Conservation (phyloP, 2,888 invertebrate species). For the Synergus umbraculus region DNA sequence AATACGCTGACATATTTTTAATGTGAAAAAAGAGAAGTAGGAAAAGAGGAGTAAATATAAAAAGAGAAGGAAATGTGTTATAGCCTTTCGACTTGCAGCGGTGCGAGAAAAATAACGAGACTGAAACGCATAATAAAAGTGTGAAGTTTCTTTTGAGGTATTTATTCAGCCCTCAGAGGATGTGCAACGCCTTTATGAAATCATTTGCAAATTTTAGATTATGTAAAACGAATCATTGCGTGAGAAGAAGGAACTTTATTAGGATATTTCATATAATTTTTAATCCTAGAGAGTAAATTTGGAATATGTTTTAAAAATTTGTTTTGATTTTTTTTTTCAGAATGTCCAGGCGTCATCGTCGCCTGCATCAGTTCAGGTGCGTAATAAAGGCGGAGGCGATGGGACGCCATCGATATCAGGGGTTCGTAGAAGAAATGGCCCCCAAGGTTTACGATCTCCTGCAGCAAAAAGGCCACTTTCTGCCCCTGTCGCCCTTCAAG, state of each 20-base stretch:
- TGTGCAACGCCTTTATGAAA: constrained; percentile 11
- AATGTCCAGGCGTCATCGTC: constrained; percentile 64
- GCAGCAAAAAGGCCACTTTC: constrained; percentile 90
- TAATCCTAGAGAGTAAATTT: constrained; percentile 1
- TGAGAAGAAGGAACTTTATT: constrained; percentile 8
- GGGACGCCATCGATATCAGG: constrained; percentile 69
- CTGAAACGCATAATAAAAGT: constrained; percentile 28
- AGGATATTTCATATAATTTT: constrained; percentile 1
- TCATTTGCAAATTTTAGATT: constrained; percentile 15
- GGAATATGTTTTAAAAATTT: not conserved
- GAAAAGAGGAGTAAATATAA: not conserved
- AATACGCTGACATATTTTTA: not conserved
- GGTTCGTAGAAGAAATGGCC: constrained; percentile 74
- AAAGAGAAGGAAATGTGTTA: not conserved
- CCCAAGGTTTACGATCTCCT: constrained; percentile 87
- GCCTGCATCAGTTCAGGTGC: constrained; percentile 70
- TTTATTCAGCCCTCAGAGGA: constrained; percentile 34
- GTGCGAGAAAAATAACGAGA: constrained; percentile 39
- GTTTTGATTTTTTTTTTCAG: constrained; percentile 55
- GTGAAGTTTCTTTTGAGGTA: constrained; percentile 32
- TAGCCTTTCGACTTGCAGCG: constrained; percentile 8
- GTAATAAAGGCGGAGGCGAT: constrained; percentile 70
- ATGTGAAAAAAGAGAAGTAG: not conserved
- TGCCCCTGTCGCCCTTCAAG: constrained; percentile 91
- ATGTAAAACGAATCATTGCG: constrained; percentile 15